A percentile compares a stretch with the other conserved stretches of the same genome.
These are phyloP conservation scores for Neodiprion virginianus DNA, from an alignment of 1,140 invertebrate species.

Conservation along the genomic window DNA sequence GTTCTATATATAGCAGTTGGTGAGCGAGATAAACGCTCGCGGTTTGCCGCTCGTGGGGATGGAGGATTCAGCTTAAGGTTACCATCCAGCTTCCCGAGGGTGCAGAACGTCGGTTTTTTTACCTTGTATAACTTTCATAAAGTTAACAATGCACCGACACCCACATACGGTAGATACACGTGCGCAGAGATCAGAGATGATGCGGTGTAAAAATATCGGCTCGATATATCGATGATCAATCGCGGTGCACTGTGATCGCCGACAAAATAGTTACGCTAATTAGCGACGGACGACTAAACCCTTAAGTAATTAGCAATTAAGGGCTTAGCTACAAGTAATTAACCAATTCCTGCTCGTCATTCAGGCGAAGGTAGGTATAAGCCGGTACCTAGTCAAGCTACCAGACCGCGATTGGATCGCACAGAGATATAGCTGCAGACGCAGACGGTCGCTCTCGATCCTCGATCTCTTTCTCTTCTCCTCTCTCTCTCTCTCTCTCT, in stretches of 20 bases:
- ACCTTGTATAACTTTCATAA: too few relatives aligned
- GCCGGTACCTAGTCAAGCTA: neutral
- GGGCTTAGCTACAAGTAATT: slow-evolving; percentile 34
- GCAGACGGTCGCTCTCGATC: too few relatives aligned
- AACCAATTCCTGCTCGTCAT: slow-evolving; percentile 42
- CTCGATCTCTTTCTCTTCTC: too few relatives aligned
- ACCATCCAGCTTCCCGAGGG: neutral
- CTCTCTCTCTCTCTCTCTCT: too few relatives aligned
- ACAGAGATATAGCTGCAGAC: too few relatives aligned
- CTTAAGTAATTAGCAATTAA: slow-evolving; percentile 41
- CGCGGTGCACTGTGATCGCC: neutral
- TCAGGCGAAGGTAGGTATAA: neutral
- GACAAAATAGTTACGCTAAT: slow-evolving; percentile 12
- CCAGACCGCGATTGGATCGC: neutral
- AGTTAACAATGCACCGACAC: too few relatives aligned
- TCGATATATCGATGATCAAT: neutral
- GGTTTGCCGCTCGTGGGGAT: neutral
- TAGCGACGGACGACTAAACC: slow-evolving; percentile 7
- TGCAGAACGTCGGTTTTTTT: too few relatives aligned
- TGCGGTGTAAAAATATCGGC: too few relatives aligned
- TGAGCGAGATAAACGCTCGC: neutral
- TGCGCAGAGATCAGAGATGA: too few relatives aligned
- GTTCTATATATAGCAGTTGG: neutral
- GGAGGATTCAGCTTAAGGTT: neutral
- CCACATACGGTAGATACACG: too few relatives aligned